Evolutionary conservation across 2,888 invertebrate genomes (phyloP).

Genomic region (Epistrophe eligans): DNA sequence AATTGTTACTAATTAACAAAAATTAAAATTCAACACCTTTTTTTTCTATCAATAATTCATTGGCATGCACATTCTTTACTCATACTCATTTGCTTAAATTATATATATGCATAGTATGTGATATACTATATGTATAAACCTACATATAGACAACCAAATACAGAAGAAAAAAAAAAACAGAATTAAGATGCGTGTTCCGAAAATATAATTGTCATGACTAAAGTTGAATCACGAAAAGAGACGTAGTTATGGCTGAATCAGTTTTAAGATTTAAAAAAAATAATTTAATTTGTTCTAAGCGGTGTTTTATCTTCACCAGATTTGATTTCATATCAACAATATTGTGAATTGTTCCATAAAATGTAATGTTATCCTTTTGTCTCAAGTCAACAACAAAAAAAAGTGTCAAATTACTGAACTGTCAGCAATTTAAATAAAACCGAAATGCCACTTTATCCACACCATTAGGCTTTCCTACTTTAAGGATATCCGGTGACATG

Average conservation of each 20-base stretch:
- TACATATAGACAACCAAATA: neutral
- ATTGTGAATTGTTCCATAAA: constrained; percentile 21
- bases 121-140: no score
- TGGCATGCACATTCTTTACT: constrained; percentile 4
- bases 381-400: neutral
- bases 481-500: constrained; percentile 65
- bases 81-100: neutral
- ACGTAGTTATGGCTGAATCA: neutral
- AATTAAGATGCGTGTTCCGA: constrained; percentile 34
- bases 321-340: constrained; percentile 29
- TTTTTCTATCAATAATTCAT: constrained; percentile 31
- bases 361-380: neutral
- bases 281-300: neutral
- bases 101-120: no score
- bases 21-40: constrained; percentile 20
- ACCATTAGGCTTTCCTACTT: constrained; percentile 39
- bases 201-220: constrained; percentile 28
- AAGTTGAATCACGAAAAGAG: constrained; percentile 48
- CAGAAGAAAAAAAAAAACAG: neutral
- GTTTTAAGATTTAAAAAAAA: neutral
- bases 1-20: neutral
- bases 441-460: constrained; percentile 42
- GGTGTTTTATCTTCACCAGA: neutral
- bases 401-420: constrained; percentile 15
- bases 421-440: constrained; percentile 1